Evolutionary conservation across 1,140 invertebrate species (phyloP).

Genomic region (Eufriesea mexicana): DNA sequence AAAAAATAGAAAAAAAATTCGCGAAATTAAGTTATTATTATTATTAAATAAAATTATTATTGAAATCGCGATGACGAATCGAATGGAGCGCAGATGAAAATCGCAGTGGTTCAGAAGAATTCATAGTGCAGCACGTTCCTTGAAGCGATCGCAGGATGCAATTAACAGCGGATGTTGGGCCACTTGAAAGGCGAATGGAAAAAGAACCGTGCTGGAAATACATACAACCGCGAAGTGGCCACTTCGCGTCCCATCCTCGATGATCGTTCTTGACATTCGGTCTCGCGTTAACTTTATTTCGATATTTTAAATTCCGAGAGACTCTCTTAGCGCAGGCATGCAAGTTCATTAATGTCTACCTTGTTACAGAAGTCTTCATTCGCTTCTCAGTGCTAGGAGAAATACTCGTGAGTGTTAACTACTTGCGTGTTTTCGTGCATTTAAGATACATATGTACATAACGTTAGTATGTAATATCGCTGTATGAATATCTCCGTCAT

Average conservation of each 20-base stretch:
- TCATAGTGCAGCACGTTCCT: conserved; percentile 36
- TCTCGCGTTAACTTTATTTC: neutral
- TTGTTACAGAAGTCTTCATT: neutral
- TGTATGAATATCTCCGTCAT: too few relatives aligned
- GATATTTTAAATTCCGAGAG: neutral
- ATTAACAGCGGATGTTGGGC: conserved; percentile 51
- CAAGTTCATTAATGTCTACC: neutral
- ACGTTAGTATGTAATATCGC: too few relatives aligned
- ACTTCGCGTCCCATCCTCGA: conserved; percentile 25
- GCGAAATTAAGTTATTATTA: too few relatives aligned
- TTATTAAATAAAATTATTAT: too few relatives aligned
- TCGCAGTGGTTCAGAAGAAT: conserved; percentile 26
- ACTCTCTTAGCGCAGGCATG: neutral
- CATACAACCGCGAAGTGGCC: conserved; percentile 23
- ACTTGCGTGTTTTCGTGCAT: too few relatives aligned
- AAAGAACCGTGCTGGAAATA: conserved; percentile 37
- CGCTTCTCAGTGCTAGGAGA: neutral
- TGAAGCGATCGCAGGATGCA: conserved; percentile 61
- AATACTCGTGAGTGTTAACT: too few relatives aligned
- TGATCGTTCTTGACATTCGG: conserved; percentile 36
- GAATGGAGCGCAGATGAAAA: neutral
- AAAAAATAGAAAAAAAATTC: too few relatives aligned
- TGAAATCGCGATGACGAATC: too few relatives aligned
- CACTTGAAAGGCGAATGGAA: conserved; percentile 42
- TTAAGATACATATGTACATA: too few relatives aligned